These are phyloP conservation scores for Microtus richardsoni DNA, from an alignment of 2,113 vertebrate genomes.

Conservation along the genomic window DNA sequence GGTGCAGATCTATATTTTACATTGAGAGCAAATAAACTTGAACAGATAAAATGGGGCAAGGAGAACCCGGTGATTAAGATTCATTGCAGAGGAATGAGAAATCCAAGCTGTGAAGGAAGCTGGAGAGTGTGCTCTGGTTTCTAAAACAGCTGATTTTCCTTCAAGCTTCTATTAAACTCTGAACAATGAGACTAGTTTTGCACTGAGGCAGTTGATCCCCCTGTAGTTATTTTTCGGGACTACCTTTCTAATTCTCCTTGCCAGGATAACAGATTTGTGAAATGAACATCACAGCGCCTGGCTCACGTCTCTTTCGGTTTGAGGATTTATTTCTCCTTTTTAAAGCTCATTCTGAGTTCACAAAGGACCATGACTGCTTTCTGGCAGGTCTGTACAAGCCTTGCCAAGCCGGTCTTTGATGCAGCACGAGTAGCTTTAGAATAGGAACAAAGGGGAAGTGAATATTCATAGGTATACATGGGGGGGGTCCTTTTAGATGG, in stretches of 20 bases:
- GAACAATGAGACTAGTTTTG: constrained; percentile 56
- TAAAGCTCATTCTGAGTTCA: constrained; percentile 45
- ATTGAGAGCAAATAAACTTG: constrained; percentile 76
- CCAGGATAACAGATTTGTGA: constrained; percentile 57
- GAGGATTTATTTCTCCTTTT: constrained; percentile 68
- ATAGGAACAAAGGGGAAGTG: not conserved
- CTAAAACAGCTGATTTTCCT: constrained; percentile 69
- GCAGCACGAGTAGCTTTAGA: not conserved
- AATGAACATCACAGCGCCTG: not conserved
- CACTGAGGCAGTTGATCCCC: constrained; percentile 3
- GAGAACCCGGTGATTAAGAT: constrained; percentile 74
- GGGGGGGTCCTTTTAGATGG: not conserved
- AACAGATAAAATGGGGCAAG: constrained; percentile 47
- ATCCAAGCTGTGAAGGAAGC: constrained; percentile 64
- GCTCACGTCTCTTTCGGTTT: constrained; percentile 11
- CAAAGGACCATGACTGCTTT: constrained; percentile 41
- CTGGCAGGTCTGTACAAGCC: not conserved
- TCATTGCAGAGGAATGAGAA: constrained; percentile 77
- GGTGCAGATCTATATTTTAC: constrained; percentile 78
- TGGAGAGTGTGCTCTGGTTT: constrained; percentile 69
- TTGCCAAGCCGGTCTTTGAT: constrained; percentile 29
- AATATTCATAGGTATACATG: not conserved
- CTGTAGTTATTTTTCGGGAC: constrained; percentile 44
- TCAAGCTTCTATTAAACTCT: constrained; percentile 60
- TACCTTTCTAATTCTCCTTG: constrained; percentile 62